Conservation (phyloP, 2,888 invertebrate genomes). For the Schrankia costaestrigalis region DNA sequence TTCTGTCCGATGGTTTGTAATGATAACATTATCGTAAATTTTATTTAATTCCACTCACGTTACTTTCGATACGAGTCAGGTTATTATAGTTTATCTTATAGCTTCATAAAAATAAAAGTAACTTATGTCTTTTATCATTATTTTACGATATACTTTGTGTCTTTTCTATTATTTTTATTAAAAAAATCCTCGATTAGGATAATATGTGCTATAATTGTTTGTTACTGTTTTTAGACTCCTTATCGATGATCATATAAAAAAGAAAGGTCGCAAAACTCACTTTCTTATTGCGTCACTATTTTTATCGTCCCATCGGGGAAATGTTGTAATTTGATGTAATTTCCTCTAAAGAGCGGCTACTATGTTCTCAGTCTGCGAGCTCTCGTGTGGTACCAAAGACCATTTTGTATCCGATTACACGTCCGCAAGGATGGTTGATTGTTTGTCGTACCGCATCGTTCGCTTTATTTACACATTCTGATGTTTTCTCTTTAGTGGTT, state of each 20-base stretch:
- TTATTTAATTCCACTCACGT: constrained; percentile 46
- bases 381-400: constrained; percentile 50
- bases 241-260: no score
- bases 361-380: constrained; percentile 44
- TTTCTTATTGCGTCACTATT: constrained; percentile 32
- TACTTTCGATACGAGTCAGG: constrained; percentile 13
- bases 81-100: constrained; percentile 23
- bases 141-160: constrained; percentile 8
- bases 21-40: constrained; percentile 50
- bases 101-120: constrained; percentile 27
- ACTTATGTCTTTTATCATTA: constrained; percentile 5
- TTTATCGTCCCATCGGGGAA: constrained; percentile 41
- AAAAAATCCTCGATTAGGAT: no score
- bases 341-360: constrained; percentile 47
- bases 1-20: constrained; percentile 40
- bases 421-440: constrained; percentile 56
- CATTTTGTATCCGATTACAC: constrained; percentile 70
- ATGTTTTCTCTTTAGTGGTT: constrained; percentile 55
- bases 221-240: no score
- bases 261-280: constrained; percentile 30
- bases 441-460: constrained; percentile 54
- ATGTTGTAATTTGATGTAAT: constrained; percentile 54
- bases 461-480: constrained; percentile 58
- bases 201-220: no score
- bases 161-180: constrained; percentile 7